Percentiles rank a stretch among this genome's conserved stretches.
phyloP scores from a whole-genome alignment of 2,888 invertebrate genomes.

The Automeris io region DNA sequence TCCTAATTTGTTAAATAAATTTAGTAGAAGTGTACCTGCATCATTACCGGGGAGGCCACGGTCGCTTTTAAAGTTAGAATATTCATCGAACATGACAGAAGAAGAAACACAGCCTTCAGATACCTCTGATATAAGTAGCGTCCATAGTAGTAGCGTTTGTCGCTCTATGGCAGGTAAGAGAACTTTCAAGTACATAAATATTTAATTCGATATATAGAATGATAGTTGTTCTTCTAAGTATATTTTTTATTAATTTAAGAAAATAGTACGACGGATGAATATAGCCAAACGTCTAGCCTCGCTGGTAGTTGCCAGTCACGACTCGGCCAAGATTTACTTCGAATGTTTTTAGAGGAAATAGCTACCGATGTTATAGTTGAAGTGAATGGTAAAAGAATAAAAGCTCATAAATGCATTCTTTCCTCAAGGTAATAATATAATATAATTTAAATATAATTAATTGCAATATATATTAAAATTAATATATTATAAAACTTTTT shows the following conservation, averaged over 20 bases:
- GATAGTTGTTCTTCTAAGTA: no score
- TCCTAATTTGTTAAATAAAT: slow-evolving; percentile 75
- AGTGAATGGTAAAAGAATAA: slow-evolving; percentile 87
- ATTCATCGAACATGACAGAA: slow-evolving; percentile 44
- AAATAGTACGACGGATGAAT: slow-evolving; percentile 57
- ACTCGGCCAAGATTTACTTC: slow-evolving; percentile 89
- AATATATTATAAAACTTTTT: slow-evolving; percentile 17
- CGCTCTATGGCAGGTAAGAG: slow-evolving; percentile 71
- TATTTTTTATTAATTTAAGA: slow-evolving; percentile 43
- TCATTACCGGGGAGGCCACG: slow-evolving; percentile 47
- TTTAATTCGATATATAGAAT: no score
- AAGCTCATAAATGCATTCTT: slow-evolving; percentile 94
- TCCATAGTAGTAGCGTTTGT: slow-evolving; percentile 77
- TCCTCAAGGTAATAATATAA: slow-evolving; percentile 78
- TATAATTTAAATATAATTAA: neutral
- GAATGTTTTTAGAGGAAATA: slow-evolving; percentile 94
- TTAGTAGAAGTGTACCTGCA: slow-evolving; percentile 64
- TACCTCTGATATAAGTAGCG: slow-evolving; percentile 72
- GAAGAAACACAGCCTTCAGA: slow-evolving; percentile 70
- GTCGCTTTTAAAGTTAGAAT: slow-evolving; percentile 38
- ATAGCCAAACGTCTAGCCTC: slow-evolving; percentile 54
- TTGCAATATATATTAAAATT: slow-evolving; percentile 2
- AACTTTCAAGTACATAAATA: neutral
- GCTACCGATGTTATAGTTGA: slow-evolving; percentile 92
- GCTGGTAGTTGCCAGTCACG: slow-evolving; percentile 72